Conservation (phyloP, 1,140 invertebrate species). For the Diuraphis noxia region DNA sequence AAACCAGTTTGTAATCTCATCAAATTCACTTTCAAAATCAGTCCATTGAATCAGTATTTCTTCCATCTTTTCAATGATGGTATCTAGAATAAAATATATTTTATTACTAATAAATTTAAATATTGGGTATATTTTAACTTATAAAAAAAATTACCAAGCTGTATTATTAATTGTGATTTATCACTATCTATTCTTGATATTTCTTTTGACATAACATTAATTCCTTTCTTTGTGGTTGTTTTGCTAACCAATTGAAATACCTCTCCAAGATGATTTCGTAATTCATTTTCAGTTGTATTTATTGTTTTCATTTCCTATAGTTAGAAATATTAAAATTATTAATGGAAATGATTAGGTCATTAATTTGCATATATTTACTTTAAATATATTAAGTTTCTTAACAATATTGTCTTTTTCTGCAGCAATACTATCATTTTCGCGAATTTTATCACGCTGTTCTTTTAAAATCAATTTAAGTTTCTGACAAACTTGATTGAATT, state of each 20-base stretch:
- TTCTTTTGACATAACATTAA: constrained; percentile 74
- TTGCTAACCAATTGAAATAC: constrained; percentile 73
- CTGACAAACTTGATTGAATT: constrained; percentile 73
- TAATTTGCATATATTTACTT: constrained; percentile 59
- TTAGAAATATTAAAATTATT: neutral
- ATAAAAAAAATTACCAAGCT: neutral
- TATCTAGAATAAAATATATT: constrained; percentile 61
- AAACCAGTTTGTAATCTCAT: constrained; percentile 82
- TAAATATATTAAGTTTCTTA: constrained; percentile 72
- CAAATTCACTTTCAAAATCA: constrained; percentile 80
- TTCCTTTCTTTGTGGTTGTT: constrained; percentile 79
- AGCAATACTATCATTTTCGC: constrained; percentile 75
- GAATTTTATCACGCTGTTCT: constrained; percentile 74
- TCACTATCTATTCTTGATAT: constrained; percentile 61
- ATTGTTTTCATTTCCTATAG: constrained; percentile 61
- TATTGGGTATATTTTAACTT: neutral
- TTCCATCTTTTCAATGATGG: constrained; percentile 71
- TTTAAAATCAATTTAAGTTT: constrained; percentile 79
- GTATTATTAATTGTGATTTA: neutral
- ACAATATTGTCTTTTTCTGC: constrained; percentile 81
- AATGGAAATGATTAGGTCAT: constrained; percentile 56
- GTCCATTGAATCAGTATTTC: constrained; percentile 80
- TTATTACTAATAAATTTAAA: neutral
- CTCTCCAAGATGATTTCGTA: constrained; percentile 67
- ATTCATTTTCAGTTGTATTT: constrained; percentile 7